Evolutionary conservation across 2,888 invertebrate genomes (phyloP), one percentile per base, ranked within the genome.

Genomic region (Caenorhabditis virilis): DNA sequence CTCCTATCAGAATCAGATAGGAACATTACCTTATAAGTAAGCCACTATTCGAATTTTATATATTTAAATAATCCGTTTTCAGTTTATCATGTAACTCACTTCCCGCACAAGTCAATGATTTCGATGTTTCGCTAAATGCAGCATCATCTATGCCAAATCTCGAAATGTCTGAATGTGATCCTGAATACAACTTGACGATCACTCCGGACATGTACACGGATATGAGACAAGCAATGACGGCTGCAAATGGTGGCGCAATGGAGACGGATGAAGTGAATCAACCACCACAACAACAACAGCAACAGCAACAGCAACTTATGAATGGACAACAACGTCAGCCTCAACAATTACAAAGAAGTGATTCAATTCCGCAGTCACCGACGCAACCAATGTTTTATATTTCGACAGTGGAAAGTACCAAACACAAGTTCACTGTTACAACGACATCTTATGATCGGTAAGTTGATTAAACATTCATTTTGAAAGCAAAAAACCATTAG

Each of bases 111-210:
- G 57, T 69, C 23, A 68, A 59, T 27, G 66, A 74, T 41, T 71
- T 68, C 36, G 71, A 62, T 22, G 60, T 66, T 1, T 50, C 53
- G 1, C 39, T 74, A 23, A 71, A 69, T 47, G 53, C 58, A 1
- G 71, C 74, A 0, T 58, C 69, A 0, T 74, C 74, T 20, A 72
- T 76, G 69, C 76, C 76, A 20, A 76, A 76, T 43, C 54, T 76
- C 4, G 74, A 70, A 22, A 66, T 73, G 67, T 47, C 41, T 4
- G 69, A 79, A 41, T 76, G 76, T 16, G 80, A 80, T 50, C 78
- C 79, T 5, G 79, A 80, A 43, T 80, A 80, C 53, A 80, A 80
- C 56, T 64, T 77, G 48, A 80, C 80, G 2, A 74, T 80, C 16
- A 80, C 80, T 7, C 78, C 78, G 22, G 78, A 78, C 25, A 80